phyloP scores from a whole-genome alignment of 2,888 invertebrate genomes.

The Dolomedes plantarius region DNA sequence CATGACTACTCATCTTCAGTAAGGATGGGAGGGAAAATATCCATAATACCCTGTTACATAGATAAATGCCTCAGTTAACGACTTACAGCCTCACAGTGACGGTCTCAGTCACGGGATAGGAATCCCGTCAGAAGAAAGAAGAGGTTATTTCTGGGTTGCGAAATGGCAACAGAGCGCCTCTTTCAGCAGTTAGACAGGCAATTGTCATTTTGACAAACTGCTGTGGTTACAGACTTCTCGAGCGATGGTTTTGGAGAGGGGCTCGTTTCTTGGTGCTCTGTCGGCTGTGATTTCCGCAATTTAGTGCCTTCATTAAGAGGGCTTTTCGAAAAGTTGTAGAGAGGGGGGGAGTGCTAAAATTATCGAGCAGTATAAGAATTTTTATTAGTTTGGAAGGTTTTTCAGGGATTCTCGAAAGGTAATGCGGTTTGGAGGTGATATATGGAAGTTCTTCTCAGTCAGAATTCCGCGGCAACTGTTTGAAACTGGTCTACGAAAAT shows the following conservation, averaged over 20 bases:
- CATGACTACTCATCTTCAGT: conserved; percentile 2
- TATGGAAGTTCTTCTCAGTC: neutral
- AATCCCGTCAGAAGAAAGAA: conserved; percentile 45
- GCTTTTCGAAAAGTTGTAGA: neutral
- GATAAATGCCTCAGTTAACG: conserved; percentile 59
- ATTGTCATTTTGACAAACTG: conserved; percentile 70
- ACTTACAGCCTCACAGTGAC: conserved; percentile 37
- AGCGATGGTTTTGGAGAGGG: conserved; percentile 27
- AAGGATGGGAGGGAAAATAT: neutral
- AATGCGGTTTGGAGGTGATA: neutral
- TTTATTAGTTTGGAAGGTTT: neutral
- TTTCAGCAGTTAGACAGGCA: conserved; percentile 63
- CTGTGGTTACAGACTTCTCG: conserved; percentile 34
- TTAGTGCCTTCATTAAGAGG: conserved; percentile 60
- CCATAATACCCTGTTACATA: conserved; percentile 33
- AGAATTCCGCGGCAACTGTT: too few species aligned
- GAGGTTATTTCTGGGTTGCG: conserved; percentile 60
- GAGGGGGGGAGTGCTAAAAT: conserved; percentile 25
- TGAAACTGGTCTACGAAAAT: too few species aligned
- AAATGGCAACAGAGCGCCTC: conserved; percentile 57
- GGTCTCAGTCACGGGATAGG: conserved; percentile 28
- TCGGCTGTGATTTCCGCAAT: conserved; percentile 58
- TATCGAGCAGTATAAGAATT: conserved; percentile 1
- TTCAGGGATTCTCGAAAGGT: neutral
- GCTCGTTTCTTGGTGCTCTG: conserved; percentile 18